phyloP scores from a whole-genome alignment of 2,113 vertebrate genomes.

The Lethenteron reissneri region DNA sequence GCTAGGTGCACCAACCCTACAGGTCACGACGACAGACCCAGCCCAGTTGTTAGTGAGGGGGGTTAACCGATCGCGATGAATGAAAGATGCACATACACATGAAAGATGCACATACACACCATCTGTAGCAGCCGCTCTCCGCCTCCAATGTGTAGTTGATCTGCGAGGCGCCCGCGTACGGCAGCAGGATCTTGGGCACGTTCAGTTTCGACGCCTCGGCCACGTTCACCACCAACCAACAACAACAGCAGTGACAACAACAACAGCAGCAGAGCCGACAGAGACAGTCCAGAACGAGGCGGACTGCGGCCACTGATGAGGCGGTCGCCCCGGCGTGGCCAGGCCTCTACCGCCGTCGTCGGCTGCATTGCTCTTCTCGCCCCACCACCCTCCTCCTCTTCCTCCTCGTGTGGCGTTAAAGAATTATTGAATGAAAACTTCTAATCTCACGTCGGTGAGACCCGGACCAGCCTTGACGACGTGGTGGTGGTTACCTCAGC shows the following conservation, averaged over 20 bases:
- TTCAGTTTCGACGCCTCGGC: constrained; percentile 41
- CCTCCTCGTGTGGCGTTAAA: neutral
- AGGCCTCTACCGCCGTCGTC: neutral
- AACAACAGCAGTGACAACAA: neutral
- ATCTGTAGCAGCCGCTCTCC: constrained; percentile 74
- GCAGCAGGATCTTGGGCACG: constrained; percentile 64
- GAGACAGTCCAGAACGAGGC: too few relatives aligned
- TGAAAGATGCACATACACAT: neutral
- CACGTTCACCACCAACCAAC: neutral
- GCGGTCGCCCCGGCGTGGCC: too few relatives aligned
- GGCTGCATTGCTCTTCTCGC: neutral
- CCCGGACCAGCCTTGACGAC: neutral
- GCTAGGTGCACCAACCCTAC: neutral
- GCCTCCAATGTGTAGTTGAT: constrained; percentile 74
- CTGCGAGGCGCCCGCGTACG: constrained; percentile 42
- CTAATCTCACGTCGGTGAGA: neutral
- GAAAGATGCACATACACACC: constrained; percentile 33
- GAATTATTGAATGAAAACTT: too few relatives aligned
- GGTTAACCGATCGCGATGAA: neutral
- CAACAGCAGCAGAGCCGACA: neutral
- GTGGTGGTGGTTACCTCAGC: too few relatives aligned
- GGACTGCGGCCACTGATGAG: too few relatives aligned
- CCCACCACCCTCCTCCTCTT: neutral
- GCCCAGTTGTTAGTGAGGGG: neutral
- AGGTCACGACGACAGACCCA: neutral